phyloP scores from a whole-genome alignment of 2,888 invertebrate species.

The Tipula vernalis region DNA sequence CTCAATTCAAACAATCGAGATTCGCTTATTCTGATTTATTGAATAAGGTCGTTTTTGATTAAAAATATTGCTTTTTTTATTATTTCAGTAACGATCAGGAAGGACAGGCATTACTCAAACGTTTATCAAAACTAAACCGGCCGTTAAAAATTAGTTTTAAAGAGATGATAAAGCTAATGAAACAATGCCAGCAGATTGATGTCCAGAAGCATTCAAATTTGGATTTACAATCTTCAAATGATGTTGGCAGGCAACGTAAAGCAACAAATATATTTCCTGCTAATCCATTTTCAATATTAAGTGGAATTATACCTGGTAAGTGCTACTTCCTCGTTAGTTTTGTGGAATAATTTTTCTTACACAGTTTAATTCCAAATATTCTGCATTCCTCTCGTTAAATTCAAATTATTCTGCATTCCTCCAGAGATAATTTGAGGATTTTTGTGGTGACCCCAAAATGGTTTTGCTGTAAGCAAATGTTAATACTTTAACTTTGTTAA shows the following conservation, averaged over 20 bases:
- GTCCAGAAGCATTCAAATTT: conserved; percentile 19
- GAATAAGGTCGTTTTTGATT: too few species aligned
- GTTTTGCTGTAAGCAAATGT: too few species aligned
- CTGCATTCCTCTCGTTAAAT: too few species aligned
- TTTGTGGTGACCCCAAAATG: too few species aligned
- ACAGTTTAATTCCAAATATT: too few species aligned
- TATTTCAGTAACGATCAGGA: conserved; percentile 56
- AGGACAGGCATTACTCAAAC: conserved; percentile 47
- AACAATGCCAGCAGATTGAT: conserved; percentile 62
- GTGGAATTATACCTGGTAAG: conserved; percentile 71
- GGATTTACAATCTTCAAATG: neutral
- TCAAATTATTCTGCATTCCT: too few species aligned
- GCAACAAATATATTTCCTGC: conserved; percentile 41
- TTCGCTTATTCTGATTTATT: too few species aligned
- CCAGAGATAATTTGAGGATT: too few species aligned
- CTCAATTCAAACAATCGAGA: too few species aligned
- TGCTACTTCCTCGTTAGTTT: neutral
- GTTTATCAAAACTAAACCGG: conserved; percentile 46
- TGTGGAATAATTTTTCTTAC: too few species aligned
- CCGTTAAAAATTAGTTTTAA: conserved; percentile 54
- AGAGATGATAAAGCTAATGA: conserved; percentile 68
- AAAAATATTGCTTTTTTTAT: too few species aligned
- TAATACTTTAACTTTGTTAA: too few species aligned
- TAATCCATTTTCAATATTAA: conserved; percentile 57
- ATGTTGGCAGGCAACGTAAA: conserved; percentile 12